Base-by-base conservation (phyloP, 2,113 vertebrate genomes). In the Eleginops maclovinus region DNA sequence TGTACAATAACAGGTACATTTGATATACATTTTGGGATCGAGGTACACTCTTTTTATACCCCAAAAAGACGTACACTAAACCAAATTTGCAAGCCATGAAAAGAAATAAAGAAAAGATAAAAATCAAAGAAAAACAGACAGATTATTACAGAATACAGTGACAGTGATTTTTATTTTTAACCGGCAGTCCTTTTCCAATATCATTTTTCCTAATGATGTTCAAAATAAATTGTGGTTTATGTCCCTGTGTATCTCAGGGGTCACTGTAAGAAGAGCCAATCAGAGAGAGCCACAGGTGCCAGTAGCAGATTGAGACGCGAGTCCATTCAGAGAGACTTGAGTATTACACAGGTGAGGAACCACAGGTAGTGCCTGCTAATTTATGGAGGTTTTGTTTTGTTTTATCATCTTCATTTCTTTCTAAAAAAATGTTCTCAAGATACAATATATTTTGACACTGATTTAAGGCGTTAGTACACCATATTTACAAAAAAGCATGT, bases 311-410 rank as follows among this genome's bases (percentile, higher is more conserved):
- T 79, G 81, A 95, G 86, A 68, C 73, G 1, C 0, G 95, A 96
- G 0, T 79, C 89, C 0, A 0, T 85, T 19, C 88, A 85, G n/a
- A 95, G 83, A 82, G 95, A 96, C 0, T 0, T 22, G 0, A 89
- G 8, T 12, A 2, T 17, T 24, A 0, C 22, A 10, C 95, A 95
- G 95, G 97, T 98, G 61, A 58, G 94, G 56, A 10, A 36, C 21
- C n/a, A 17, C 22, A 16, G 1, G 28, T 26, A 71, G 1, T n/a
- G 14, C n/a, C 2, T 19, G 3, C 14, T 70, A 0, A 46, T 44
- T 54, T 16, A 4, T 26, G 21, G 9, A 41, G 11, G 7, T 31
- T 17, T 59, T 46, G 17, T 61, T 43, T 72, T 26, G n/a, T 49
- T 71, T 50, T 10, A 13, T 36, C 19, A 17, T 15, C 26, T 31